phyloP scores from a whole-genome alignment of 2,888 invertebrate genomes.

The Pristionchus arcanus region DNA sequence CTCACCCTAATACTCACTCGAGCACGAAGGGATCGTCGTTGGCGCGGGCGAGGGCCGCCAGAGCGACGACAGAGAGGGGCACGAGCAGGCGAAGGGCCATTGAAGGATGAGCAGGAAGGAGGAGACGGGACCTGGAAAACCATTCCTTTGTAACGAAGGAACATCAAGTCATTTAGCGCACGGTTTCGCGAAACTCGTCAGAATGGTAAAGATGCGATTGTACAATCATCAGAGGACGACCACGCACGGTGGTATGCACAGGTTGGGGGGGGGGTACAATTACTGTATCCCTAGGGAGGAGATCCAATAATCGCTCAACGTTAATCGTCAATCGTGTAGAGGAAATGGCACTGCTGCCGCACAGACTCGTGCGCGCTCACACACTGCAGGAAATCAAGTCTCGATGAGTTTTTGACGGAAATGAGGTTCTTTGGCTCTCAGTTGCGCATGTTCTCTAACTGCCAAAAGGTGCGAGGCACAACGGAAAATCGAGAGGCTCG shows the following conservation, averaged over 20 bases:
- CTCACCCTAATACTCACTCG: not conserved
- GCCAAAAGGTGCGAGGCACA: no score
- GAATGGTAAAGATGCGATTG: no score
- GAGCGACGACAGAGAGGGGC: not conserved
- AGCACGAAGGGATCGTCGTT: not conserved
- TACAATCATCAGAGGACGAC: no score
- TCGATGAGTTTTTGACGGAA: not conserved
- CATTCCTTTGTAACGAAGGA: not conserved
- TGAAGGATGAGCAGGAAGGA: not conserved
- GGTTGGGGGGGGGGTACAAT: no score
- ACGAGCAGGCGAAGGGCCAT: not conserved
- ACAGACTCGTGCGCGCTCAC: no score
- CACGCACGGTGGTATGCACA: no score
- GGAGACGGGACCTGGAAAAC: not conserved
- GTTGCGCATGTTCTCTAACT: no score
- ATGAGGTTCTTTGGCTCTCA: not conserved
- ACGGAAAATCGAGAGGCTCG: no score
- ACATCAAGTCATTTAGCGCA: no score
- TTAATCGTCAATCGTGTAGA: not conserved
- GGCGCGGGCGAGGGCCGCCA: not conserved
- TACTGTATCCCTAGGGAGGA: no score
- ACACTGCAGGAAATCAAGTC: not conserved
- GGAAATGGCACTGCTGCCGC: not conserved
- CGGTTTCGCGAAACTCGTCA: no score
- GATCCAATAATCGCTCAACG: not conserved